A percentile compares a stretch with the other conserved stretches of the same genome.
Conservation (phyloP, 2,797 vertebrate species). For the Salmo trutta region DNA sequence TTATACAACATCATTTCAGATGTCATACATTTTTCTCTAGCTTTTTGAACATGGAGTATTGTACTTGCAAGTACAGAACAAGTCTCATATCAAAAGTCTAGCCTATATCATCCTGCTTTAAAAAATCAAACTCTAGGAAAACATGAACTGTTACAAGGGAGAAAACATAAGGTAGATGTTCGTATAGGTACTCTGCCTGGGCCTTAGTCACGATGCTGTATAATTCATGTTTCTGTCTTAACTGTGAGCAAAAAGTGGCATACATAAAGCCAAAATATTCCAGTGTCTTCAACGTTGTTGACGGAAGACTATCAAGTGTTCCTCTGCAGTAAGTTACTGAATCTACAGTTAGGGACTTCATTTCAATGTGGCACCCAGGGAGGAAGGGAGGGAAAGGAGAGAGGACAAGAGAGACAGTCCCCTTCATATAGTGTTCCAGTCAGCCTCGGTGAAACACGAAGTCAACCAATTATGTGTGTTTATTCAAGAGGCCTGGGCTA, state of each 20-base stretch:
- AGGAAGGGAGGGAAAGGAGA: background rate
- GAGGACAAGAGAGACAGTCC: too few species aligned
- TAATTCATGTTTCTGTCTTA: background rate
- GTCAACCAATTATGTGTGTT: conserved; percentile 11
- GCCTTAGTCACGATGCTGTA: background rate
- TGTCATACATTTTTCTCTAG: too few species aligned
- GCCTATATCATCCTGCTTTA: too few species aligned
- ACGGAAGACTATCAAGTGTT: background rate
- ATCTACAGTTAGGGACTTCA: background rate
- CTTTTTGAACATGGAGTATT: too few species aligned
- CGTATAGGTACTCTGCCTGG: background rate
- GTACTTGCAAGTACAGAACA: too few species aligned
- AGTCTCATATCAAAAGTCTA: too few species aligned
- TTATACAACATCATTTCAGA: too few species aligned
- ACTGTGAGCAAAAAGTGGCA: too few species aligned
- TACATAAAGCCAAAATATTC: background rate
- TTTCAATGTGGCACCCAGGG: background rate
- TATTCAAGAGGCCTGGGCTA: conserved; percentile 22
- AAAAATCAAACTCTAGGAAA: background rate
- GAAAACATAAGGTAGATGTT: background rate
- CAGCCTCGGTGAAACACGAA: background rate
- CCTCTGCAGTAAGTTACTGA: background rate
- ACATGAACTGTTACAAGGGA: background rate
- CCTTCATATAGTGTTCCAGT: background rate
- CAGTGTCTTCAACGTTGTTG: background rate